These are phyloP conservation scores for Cephus cinctus DNA, from an alignment of 1,140 invertebrate genomes.

Conservation along the genomic window DNA sequence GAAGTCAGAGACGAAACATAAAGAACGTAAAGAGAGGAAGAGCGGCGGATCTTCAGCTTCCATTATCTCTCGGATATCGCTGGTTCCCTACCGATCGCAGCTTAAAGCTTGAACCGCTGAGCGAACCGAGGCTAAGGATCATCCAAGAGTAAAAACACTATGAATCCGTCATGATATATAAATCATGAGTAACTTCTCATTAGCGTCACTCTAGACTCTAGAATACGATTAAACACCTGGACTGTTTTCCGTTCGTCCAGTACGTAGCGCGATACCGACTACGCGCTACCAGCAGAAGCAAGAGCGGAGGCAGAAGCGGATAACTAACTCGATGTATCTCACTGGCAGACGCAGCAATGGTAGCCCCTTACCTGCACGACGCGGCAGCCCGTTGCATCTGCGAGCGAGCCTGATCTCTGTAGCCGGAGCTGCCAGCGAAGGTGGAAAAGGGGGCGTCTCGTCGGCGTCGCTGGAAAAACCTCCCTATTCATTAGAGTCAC, in stretches of 20 bases:
- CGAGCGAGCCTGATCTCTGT: too few relatives aligned
- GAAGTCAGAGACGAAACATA: background rate
- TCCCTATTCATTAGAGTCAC: conserved; percentile 48
- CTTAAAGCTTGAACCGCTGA: background rate
- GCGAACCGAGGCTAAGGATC: background rate
- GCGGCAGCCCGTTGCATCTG: too few relatives aligned
- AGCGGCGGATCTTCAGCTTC: background rate
- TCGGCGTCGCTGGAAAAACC: conserved; percentile 41
- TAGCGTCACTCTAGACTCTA: conserved; percentile 20
- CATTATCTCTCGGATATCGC: background rate
- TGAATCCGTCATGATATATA: conserved; percentile 15
- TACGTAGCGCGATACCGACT: too few relatives aligned
- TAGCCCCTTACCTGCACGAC: too few relatives aligned
- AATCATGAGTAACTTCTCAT: conserved; percentile 18
- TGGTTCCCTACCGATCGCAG: background rate
- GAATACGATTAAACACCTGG: too few relatives aligned
- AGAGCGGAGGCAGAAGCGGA: too few relatives aligned
- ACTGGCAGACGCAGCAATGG: too few relatives aligned
- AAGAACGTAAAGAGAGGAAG: background rate
- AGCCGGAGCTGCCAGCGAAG: too few relatives aligned
- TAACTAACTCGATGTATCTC: too few relatives aligned
- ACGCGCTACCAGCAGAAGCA: too few relatives aligned
- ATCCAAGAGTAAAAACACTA: conserved; percentile 20
- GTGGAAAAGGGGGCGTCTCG: too few relatives aligned
- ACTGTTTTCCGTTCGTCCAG: too few relatives aligned